A percentile compares a stretch with the other conserved stretches of the same genome.
These are phyloP conservation scores for Melanerpes formicivorus DNA, from an alignment of 2,113 vertebrate species.

Conservation along the genomic window DNA sequence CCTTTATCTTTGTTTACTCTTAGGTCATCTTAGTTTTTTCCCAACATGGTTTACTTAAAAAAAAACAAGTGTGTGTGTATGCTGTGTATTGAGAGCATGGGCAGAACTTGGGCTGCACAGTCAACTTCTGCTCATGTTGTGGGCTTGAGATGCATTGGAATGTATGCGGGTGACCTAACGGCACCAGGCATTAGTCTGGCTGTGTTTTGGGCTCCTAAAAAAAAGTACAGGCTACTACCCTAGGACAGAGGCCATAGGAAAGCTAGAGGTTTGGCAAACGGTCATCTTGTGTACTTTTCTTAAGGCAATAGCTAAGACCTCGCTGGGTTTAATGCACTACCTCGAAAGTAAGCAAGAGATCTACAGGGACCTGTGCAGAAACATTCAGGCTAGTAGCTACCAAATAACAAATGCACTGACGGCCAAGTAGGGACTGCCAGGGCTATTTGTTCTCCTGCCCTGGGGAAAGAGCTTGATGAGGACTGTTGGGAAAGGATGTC, in stretches of 20 bases:
- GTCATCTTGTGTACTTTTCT: neutral
- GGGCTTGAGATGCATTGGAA: fast-evolving
- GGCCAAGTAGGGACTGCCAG: neutral
- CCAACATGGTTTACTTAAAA: neutral
- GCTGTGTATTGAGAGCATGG: neutral
- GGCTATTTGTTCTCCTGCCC: slow-evolving; percentile 18
- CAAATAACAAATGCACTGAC: neutral
- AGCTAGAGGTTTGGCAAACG: neutral
- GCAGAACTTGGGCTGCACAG: neutral
- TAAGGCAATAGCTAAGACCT: neutral
- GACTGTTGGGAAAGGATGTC: neutral
- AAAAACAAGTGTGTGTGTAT: neutral
- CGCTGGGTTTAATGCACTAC: neutral
- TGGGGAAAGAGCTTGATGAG: neutral
- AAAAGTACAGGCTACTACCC: neutral
- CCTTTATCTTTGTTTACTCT: neutral
- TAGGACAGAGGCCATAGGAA: neutral
- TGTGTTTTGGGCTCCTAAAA: neutral
- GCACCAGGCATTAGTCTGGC: fast-evolving
- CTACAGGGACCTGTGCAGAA: neutral
- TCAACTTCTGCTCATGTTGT: neutral
- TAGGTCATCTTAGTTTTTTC: neutral
- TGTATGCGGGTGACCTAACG: neutral
- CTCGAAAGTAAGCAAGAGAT: neutral
- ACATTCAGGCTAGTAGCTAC: neutral